Conservation (phyloP, 2,113 vertebrate species). For the Grantiella picta region DNA sequence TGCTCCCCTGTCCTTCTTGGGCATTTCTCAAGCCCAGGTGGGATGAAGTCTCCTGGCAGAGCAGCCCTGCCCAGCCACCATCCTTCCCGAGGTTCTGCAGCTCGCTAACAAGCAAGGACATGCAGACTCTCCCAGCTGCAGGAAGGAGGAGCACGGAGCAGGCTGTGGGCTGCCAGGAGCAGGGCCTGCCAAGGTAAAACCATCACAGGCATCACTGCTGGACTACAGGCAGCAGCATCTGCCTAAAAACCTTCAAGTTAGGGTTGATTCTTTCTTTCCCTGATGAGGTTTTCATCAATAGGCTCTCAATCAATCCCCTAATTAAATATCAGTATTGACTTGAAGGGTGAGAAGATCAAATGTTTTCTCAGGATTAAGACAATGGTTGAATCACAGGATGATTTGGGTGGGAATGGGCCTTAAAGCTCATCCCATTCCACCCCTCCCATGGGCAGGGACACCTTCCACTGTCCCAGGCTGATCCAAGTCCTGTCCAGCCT, state of each 20-base stretch:
- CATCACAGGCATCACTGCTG: fast-evolving
- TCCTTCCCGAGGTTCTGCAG: fast-evolving
- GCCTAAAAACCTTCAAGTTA: fast-evolving
- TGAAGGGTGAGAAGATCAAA: neutral
- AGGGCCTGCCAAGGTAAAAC: neutral
- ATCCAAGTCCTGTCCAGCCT: neutral
- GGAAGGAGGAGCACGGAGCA: neutral
- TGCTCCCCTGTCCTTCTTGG: fast-evolving
- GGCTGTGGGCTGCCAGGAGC: neutral
- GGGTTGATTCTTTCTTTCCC: too few species aligned
- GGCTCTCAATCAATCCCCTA: neutral
- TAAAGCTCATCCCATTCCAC: neutral
- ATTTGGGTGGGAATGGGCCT: neutral
- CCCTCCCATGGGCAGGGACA: neutral
- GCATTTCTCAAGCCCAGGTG: neutral
- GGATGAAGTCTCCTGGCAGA: neutral
- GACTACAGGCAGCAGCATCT: neutral
- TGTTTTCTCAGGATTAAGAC: neutral
- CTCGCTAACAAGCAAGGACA: neutral
- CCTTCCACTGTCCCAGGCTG: neutral
- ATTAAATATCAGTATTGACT: neutral
- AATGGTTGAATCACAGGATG: neutral
- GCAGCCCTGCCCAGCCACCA: neutral
- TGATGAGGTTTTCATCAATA: neutral
- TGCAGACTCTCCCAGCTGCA: neutral